Base-by-base conservation (phyloP, 2,888 invertebrate species). In the Clistopyga incitator region DNA sequence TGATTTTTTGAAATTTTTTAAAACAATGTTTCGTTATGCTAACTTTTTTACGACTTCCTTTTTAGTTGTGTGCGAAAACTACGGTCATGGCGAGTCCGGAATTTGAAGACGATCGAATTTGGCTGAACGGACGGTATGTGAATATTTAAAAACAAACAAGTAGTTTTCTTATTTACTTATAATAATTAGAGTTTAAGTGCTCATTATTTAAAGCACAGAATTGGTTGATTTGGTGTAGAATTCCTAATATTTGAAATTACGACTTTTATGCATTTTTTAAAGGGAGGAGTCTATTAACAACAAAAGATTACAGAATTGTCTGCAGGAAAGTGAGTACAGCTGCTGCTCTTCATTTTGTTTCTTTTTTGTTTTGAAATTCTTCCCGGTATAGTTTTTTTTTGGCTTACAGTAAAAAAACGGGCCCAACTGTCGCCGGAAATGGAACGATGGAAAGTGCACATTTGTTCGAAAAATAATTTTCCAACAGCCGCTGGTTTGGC, bases 401-500 rank as follows among this genome's bases (percentile, higher is more conserved):
- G 81, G 65, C n/a, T 91, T 91, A 77, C 87, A 95, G 95, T 95
- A 81, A 94, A 93, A 86, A 93, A 93, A 86, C 90, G 94, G 87
- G 94, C 94, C 0, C 90, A 92, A 82, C 87, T 88, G 11, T 83
- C 93, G 50, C 67, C 85, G 74, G 93, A 94, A 81, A 94, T 95
- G 82, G 91, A 95, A 11, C 93, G 94, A 18, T 97, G 96, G 96
- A 96, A 97, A 90, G 91, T 98, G 50, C 97, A 96, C 87, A 96
- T 98, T 88, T 97, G 97, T 91, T 98, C 98, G 0, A 96, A 96
- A 91, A 99, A 99, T 93, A 99, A 99, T 94, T 99, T 99, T 91
- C 99, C 99, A 13, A 99, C 99, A 3, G 99, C 99, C 3, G 99
- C 99, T 77, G 99, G 99, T 0, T 94, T 99, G 67, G 99, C 99